Base-by-base conservation (phyloP, 2,888 invertebrate genomes). In the Tetragonula carbonaria region DNA sequence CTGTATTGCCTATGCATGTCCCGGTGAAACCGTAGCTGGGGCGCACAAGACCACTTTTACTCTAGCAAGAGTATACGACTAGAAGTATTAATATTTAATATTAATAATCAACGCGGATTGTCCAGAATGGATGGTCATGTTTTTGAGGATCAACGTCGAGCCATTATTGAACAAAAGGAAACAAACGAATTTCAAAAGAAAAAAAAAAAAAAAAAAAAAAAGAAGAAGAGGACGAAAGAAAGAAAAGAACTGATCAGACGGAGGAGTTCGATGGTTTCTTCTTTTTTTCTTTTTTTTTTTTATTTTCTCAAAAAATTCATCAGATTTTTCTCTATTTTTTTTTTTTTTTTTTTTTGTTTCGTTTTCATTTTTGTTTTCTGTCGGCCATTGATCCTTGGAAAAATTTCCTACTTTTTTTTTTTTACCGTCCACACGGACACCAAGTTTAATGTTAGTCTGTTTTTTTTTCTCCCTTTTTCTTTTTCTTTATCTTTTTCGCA, bases 41-140 rank as follows among this genome's bases (percentile, higher is more conserved):
- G 90, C 91, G 92, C 92, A 93, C 92, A 91, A 94, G 94, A 94
- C 93, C 94, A 94, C 91, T 93, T 93, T 93, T 94, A 94, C 94
- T 94, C 94, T 94, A 93, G 90, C 91, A 91, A 93, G 93, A 93
- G 94, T 94, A 94, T 94, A 94, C 94, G 94, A 94, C 93, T 94
- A 94, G 94, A 94, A 94, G 94, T 94, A 94, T 94, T 94, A 94
- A 93, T 92, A 93, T 92, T 91, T 93, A 92, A 92, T 87, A 87
- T 92, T 91, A 92, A 93, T 93, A 91, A 93, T 92, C 90, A 90
- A 91, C 92, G 92, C 92, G 91, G 91, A 93, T 92, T 93, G 84
- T 93, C 91, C 91, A 91, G 89, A 92, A 92, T 92, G 92, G 92
- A 93, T 93, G 94, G 94, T 93, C 93, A 93, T 91, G 91, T 91